These are phyloP conservation scores for Lathronympha strigana DNA, from an alignment of 2,888 invertebrate species.

Conservation along the genomic window DNA sequence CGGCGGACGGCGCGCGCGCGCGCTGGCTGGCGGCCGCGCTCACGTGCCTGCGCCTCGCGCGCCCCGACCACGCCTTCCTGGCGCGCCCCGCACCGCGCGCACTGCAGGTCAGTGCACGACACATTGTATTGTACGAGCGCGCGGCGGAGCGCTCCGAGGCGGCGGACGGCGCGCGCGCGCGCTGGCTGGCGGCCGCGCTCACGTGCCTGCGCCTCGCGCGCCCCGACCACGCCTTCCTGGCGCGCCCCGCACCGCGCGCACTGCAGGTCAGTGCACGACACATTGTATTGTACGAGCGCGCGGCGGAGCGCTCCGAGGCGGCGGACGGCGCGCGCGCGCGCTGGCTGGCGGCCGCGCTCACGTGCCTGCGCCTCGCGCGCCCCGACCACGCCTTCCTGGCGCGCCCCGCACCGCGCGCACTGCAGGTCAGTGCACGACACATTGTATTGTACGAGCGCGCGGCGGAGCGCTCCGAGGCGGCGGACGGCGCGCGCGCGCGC, in stretches of 20 bases:
- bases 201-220: slow-evolving; percentile 91
- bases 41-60: slow-evolving; percentile 90
- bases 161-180: slow-evolving; percentile 86
- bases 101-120: slow-evolving; percentile 47
- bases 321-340: slow-evolving; percentile 83
- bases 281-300: no score
- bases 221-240: slow-evolving; percentile 93
- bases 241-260: slow-evolving; percentile 80
- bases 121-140: slow-evolving; percentile 89
- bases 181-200: slow-evolving; percentile 91
- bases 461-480: no score
- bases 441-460: no score
- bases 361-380: slow-evolving; percentile 46
- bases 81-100: slow-evolving; percentile 85
- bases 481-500: neutral
- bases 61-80: slow-evolving; percentile 93
- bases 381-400: neutral
- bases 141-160: slow-evolving; percentile 86
- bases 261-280: slow-evolving; percentile 53
- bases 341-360: slow-evolving; percentile 86
- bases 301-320: no score
- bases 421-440: no score
- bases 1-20: slow-evolving; percentile 85
- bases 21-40: slow-evolving; percentile 92
- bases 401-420: slow-evolving; percentile 54